Base-by-base conservation (phyloP, 92 coral and sea anemone genomes). In the Parazoanthus atlanticus region DNA sequence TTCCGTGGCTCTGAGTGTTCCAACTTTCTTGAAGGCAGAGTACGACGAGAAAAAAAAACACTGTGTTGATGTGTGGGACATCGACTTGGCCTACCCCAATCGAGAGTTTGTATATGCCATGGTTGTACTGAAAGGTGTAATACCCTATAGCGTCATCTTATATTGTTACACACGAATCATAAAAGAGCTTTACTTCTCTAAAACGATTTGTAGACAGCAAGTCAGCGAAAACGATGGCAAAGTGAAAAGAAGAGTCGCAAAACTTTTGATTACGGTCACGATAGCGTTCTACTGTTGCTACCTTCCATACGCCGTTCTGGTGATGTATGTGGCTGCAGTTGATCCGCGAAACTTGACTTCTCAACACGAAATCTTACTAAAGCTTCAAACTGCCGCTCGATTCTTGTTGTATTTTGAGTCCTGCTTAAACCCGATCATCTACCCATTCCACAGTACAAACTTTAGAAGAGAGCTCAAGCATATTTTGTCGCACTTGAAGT, bases 391-490 rank as follows among this genome's bases (percentile, higher is more conserved):
- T 74, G 40, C 41, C 11, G 78, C 78, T 19, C 78, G 78, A 74
- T 74, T 74, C 25, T 30, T 74, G 78, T 12, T 74, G 41, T 74
- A 74, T 74, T 74, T 74, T 33, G 78, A 74, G 47, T 74, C 78
- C 7, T 74, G 78, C 40, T 31, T 74, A 30, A 74, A 74, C 46
- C 78, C 78, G 23, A 38, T 74, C 25, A 74, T 74, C 38, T 74
- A 74, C 41, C 78, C 78, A 31, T 74, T 74, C 43, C 78, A 74
- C 46, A 74, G 78, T 33, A 30, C 78, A 31, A 74, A 74, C 78
- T 74, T 74, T 74, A 74, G 78, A 31, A 74, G 78, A 21, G 78
- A 74, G 25, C 78, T 74, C 25, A 74, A 33, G 30, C 34, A 74
- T 21, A 74, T 74, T 34, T 31, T 74, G 41, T 21, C 38, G 12